These are phyloP conservation scores for Epinephelus lanceolatus DNA, from an alignment of 2,113 vertebrate species.

Conservation along the genomic window DNA sequence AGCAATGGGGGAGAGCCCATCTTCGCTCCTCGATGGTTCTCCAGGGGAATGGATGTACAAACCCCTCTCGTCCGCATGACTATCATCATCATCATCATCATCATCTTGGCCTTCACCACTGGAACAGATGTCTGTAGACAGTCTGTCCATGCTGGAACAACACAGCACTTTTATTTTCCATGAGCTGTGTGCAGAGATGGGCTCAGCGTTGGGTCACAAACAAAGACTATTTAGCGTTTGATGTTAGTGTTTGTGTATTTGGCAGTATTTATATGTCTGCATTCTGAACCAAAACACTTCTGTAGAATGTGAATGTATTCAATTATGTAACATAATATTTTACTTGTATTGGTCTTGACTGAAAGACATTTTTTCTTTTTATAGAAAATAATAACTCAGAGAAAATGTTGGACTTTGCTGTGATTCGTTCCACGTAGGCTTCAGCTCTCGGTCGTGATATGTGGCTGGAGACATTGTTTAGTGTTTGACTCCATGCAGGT, in stretches of 20 bases:
- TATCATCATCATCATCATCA: conserved; percentile 39
- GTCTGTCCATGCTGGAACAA: conserved; percentile 44
- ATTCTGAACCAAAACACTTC: not conserved
- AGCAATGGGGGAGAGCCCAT: conserved; percentile 49
- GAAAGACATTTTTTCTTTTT: not conserved
- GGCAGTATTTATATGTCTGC: not conserved
- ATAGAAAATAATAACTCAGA: not conserved
- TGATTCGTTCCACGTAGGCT: not conserved
- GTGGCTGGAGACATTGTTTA: conserved; percentile 24
- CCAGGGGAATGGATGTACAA: conserved; percentile 53
- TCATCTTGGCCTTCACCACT: conserved; percentile 34
- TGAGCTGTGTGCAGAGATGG: conserved; percentile 35
- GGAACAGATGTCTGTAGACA: conserved; percentile 30
- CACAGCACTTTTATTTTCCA: conserved; percentile 53
- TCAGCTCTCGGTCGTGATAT: not conserved
- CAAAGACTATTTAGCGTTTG: conserved; percentile 7
- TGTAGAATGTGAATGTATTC: not conserved
- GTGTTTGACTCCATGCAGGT: conserved; percentile 12
- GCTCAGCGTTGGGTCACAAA: conserved; percentile 28
- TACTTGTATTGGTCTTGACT: not conserved
- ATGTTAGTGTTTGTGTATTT: conserved; percentile 18
- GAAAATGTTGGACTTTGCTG: not conserved
- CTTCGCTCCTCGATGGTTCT: conserved; percentile 63
- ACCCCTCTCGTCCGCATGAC: conserved; percentile 45
- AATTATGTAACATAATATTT: not conserved